phyloP scores from a whole-genome alignment of 1,140 invertebrate species.

The Aphaenogaster floridana region DNA sequence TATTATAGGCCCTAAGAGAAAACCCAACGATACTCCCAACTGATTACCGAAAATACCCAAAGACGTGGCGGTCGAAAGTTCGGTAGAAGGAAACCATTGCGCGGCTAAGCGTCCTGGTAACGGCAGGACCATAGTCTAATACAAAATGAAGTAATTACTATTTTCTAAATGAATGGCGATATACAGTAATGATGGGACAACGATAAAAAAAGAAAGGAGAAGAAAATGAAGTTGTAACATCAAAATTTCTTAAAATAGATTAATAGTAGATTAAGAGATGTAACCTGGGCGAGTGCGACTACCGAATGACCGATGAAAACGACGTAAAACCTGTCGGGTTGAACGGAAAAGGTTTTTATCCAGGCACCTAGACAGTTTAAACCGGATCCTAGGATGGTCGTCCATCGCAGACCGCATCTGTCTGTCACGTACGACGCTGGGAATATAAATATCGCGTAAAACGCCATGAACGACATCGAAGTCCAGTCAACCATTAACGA shows the following conservation, averaged over 20 bases:
- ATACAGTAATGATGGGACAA: not conserved
- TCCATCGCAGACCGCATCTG: slow-evolving; percentile 82
- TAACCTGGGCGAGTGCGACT: slow-evolving; percentile 89
- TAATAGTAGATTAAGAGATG: slow-evolving; percentile 29
- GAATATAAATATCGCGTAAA: slow-evolving; percentile 90
- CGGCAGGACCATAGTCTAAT: slow-evolving; percentile 89
- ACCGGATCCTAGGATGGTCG: slow-evolving; percentile 81
- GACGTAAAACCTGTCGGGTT: slow-evolving; percentile 88
- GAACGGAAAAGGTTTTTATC: slow-evolving; percentile 90
- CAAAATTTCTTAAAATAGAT: not conserved
- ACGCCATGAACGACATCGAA: slow-evolving; percentile 91
- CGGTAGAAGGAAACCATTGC: slow-evolving; percentile 86
- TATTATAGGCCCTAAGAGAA: slow-evolving; percentile 84
- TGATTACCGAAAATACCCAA: slow-evolving; percentile 93
- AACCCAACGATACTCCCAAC: slow-evolving; percentile 86
- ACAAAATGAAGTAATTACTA: not conserved
- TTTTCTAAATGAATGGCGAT: not conserved
- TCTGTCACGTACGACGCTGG: slow-evolving; percentile 90
- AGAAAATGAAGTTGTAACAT: not conserved
- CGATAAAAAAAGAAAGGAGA: not conserved
- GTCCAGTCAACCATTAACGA: slow-evolving; percentile 90
- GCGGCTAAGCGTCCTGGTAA: slow-evolving; percentile 92
- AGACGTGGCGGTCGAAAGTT: slow-evolving; percentile 93
- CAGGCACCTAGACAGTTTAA: slow-evolving; percentile 89
- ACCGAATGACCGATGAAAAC: slow-evolving; percentile 91